These are phyloP conservation scores for Diabrotica undecimpunctata DNA, from an alignment of 1,140 invertebrate species.

Conservation along the genomic window DNA sequence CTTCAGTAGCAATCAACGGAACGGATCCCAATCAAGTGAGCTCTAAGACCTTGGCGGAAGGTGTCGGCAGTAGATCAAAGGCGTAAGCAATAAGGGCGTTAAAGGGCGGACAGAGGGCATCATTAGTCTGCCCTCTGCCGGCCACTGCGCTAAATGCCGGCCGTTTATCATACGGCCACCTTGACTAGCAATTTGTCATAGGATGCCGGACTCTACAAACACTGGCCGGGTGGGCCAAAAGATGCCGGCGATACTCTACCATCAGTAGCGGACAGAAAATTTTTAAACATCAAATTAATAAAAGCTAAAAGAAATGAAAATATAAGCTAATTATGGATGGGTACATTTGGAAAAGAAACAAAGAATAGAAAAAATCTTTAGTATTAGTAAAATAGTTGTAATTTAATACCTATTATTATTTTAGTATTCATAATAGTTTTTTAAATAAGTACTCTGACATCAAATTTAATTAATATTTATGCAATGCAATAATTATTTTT, in stretches of 20 bases:
- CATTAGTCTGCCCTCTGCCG: slow-evolving; percentile 36
- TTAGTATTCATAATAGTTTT: too few relatives aligned
- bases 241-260: slow-evolving; percentile 11
- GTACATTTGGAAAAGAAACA: too few relatives aligned
- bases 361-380: too few relatives aligned
- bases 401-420: too few relatives aligned
- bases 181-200: slow-evolving; percentile 43
- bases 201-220: slow-evolving; percentile 29
- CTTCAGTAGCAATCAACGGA: slow-evolving; percentile 8
- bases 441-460: too few relatives aligned
- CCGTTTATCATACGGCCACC: slow-evolving; percentile 41
- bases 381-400: too few relatives aligned
- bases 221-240: slow-evolving; percentile 8
- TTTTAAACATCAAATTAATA: too few relatives aligned
- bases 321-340: too few relatives aligned
- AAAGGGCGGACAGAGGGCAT: slow-evolving; percentile 34
- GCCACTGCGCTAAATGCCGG: slow-evolving; percentile 36
- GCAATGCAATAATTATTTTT: too few relatives aligned
- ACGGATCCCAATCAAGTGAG: slow-evolving; percentile 10
- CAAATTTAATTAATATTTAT: too few relatives aligned
- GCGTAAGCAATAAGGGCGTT: slow-evolving; percentile 40
- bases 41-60: slow-evolving; percentile 7
- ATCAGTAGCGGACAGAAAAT: slow-evolving; percentile 39
- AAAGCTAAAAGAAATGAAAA: too few relatives aligned
- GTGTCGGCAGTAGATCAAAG: slow-evolving; percentile 41